Conservation (phyloP, 1,140 invertebrate genomes). For the Zelostemma sp. region DNA sequence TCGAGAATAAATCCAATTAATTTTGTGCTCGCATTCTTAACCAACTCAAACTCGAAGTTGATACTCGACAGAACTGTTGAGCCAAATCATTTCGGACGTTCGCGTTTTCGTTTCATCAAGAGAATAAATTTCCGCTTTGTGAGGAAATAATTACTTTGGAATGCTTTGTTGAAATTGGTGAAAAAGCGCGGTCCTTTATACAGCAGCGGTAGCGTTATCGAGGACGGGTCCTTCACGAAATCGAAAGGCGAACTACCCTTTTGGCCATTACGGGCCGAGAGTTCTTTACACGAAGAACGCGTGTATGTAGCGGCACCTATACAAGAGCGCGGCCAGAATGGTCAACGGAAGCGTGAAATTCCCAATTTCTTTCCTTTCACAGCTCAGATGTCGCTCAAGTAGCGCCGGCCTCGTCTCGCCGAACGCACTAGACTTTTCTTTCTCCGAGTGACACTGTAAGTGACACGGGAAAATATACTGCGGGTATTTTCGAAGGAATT, state of each 20-base stretch:
- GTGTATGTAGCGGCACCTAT: slow-evolving; percentile 15
- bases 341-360: slow-evolving; percentile 68
- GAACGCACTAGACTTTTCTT: slow-evolving; percentile 18
- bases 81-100: slow-evolving; percentile 23
- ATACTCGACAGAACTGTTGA: slow-evolving; percentile 30
- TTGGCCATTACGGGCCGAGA: slow-evolving; percentile 42
- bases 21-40: slow-evolving; percentile 35
- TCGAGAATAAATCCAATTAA: slow-evolving; percentile 36
- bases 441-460: slow-evolving; percentile 9
- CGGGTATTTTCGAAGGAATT: background rate
- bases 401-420: slow-evolving; percentile 18
- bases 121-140: no score
- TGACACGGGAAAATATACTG: background rate
- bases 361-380: slow-evolving; percentile 64
- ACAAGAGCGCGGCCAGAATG: slow-evolving; percentile 44
- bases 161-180: slow-evolving; percentile 7
- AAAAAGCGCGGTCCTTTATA: slow-evolving; percentile 4
- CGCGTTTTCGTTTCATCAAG: no score
- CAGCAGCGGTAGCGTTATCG: slow-evolving; percentile 11
- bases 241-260: slow-evolving; percentile 38
- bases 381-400: slow-evolving; percentile 49
- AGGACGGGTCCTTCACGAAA: slow-evolving; percentile 17
- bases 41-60: slow-evolving; percentile 36
- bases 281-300: slow-evolving; percentile 12
- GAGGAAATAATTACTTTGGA: slow-evolving; percentile 4